These are phyloP conservation scores for Cyclopterus lumpus DNA, from an alignment of 2,797 vertebrate species.

Conservation along the genomic window DNA sequence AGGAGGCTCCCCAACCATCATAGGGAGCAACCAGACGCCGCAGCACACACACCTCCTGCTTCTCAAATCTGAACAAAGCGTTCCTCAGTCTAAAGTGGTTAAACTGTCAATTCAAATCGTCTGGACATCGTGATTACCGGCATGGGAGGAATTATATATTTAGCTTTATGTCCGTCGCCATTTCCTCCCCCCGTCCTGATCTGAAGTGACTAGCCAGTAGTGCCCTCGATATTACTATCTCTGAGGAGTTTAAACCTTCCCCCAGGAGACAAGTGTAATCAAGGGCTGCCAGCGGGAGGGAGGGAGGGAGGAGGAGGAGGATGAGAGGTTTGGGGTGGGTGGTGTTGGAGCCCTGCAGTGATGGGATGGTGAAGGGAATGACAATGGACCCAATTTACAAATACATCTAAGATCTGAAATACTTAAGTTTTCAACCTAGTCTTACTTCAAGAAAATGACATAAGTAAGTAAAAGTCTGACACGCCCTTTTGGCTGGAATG, in stretches of 20 bases:
- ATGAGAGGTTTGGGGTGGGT: conserved; percentile 50
- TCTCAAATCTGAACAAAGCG: conserved; percentile 78
- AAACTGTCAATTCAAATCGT: conserved; percentile 92
- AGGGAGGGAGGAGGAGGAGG: conserved; percentile 28
- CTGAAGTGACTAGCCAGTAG: conserved; percentile 84
- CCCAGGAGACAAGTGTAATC: conserved; percentile 81
- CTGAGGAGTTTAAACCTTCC: conserved; percentile 76
- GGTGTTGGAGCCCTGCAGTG: conserved; percentile 40
- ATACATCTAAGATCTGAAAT: conserved; percentile 3
- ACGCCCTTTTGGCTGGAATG: background rate
- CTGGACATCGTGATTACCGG: conserved; percentile 90
- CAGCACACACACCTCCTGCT: conserved; percentile 59
- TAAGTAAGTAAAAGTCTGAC: background rate
- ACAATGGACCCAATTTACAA: conserved; percentile 52
- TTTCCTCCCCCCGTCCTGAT: conserved; percentile 93
- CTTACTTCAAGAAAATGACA: background rate
- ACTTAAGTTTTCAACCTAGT: background rate
- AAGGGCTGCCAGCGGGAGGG: conserved; percentile 73
- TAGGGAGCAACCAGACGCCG: conserved; percentile 68
- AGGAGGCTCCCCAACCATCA: conserved; percentile 64
- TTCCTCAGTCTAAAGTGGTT: conserved; percentile 90
- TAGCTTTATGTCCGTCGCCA: conserved; percentile 91
- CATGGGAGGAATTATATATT: conserved; percentile 87
- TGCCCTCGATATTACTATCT: conserved; percentile 82
- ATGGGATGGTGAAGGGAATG: conserved; percentile 51